Evolutionary conservation across 2,113 vertebrate species (phyloP), one percentile per base, ranked within the genome.

Genomic region (Crotophaga sulcirostris): DNA sequence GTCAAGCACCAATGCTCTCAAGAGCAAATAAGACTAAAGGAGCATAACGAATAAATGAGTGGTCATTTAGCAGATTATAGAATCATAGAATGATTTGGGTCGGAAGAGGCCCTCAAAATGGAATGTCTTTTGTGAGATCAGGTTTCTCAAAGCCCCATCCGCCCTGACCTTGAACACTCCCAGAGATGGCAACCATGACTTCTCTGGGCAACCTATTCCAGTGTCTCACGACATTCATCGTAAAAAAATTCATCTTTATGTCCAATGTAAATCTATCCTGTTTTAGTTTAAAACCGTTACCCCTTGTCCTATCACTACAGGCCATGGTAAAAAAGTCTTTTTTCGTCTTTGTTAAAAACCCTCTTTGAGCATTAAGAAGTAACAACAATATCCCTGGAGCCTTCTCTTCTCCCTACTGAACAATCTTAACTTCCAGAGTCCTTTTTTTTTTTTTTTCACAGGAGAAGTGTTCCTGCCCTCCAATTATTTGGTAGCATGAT

Each of bases 111-210:
- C 4, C 44, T 79, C 1, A 1, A 67, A 76, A 2, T 17, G 45
- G n/a, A n/a, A n/a, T n/a, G 9, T 2, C 28, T 74, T 52, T 33
- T 13, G 13, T 1, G 1, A 60, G 23, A 75, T 6, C 38, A 66
- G 3, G 9, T 34, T 56, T 3, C 18, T 28, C 16, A 85, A 78
- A 62, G 23, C n/a, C 1, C 15, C 2, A 3, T 3, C 11, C 25
- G 51, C 4, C 8, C 5, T 45, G 20, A 33, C 16, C 9, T 34
- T 24, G 21, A 83, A 58, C 2, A 8, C 1, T 67, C 51, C 11
- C 5, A 70, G 8, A 5, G 3, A 33, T 4, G 4, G 16, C 42
- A 62, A 3, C 2, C 14, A n/a, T 9, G 36, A 4, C 15, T 72
- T 67, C n/a, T 58, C 28, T 44, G 8, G 9, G 28, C 6, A 76